A percentile compares a stretch with the other conserved stretches of the same genome.
Evolutionary conservation across 2,797 vertebrate genomes (phyloP).

Genomic region (Fundulus diaphanus): DNA sequence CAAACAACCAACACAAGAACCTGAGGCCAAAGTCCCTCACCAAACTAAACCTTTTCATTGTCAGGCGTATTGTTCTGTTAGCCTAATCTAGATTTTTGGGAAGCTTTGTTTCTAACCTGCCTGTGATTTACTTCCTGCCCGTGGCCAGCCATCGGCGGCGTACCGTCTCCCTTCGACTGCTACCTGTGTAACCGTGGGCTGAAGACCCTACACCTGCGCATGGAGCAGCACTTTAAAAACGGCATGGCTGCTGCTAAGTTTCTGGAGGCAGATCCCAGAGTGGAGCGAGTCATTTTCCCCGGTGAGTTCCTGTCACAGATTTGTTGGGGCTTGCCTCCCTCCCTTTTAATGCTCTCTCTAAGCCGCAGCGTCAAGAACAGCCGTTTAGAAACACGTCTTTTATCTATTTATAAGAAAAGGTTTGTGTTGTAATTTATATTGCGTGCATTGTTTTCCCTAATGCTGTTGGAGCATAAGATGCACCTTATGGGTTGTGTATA

Average conservation of each 20-base stretch:
- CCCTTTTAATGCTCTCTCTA: background rate
- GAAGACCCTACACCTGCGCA: slow-evolving; percentile 91
- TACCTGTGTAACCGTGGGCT: slow-evolving; percentile 90
- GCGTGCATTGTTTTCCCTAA: background rate
- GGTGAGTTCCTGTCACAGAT: slow-evolving; percentile 59
- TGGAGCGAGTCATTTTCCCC: slow-evolving; percentile 91
- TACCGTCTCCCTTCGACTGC: slow-evolving; percentile 95
- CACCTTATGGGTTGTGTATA: background rate
- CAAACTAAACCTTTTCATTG: slow-evolving; percentile 33
- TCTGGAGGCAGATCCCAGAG: slow-evolving; percentile 83
- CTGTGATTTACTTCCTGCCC: background rate
- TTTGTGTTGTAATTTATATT: background rate
- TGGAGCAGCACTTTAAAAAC: slow-evolving; percentile 91
- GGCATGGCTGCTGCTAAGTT: slow-evolving; percentile 85
- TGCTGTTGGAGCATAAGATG: background rate
- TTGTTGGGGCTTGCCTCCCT: background rate
- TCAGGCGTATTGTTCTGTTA: slow-evolving; percentile 18
- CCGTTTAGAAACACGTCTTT: background rate
- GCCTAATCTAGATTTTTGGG: slow-evolving; percentile 34
- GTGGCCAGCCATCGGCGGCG: slow-evolving; percentile 84
- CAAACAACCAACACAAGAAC: slow-evolving; percentile 17
- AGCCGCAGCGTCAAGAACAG: background rate
- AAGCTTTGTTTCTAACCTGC: slow-evolving; percentile 26
- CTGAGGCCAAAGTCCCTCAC: slow-evolving; percentile 21
- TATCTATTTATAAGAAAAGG: background rate